Evolutionary conservation across 2,888 invertebrate genomes (phyloP).

Genomic region (Trichacis sp.): DNA sequence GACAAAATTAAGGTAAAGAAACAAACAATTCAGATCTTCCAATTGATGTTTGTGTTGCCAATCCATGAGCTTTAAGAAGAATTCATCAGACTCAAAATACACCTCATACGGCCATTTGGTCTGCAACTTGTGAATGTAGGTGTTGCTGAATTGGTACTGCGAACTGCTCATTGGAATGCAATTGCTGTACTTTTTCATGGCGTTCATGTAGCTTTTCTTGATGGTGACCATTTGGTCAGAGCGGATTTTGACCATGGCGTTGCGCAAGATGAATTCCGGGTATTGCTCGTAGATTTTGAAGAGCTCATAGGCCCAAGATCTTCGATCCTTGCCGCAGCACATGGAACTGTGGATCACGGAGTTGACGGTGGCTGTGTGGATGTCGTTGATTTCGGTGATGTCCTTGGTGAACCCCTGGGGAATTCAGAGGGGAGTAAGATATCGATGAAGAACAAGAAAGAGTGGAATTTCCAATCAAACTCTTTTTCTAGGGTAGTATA

Average conservation of each 20-base stretch:
- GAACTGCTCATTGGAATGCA: constrained; percentile 70
- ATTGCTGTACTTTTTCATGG: constrained; percentile 65
- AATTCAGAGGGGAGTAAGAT: background rate
- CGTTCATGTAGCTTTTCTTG: constrained; percentile 67
- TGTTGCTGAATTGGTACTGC: constrained; percentile 69
- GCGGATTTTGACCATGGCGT: constrained; percentile 74
- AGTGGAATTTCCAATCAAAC: no score
- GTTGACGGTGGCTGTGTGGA: constrained; percentile 72
- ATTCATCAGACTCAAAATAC: constrained; percentile 65
- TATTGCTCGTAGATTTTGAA: constrained; percentile 81
- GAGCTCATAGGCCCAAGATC: constrained; percentile 76
- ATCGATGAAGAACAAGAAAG: no score
- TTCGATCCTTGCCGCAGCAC: constrained; percentile 74
- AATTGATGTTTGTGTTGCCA: constrained; percentile 17
- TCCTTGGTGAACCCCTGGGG: constrained; percentile 62
- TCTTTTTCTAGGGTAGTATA: no score
- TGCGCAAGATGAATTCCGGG: constrained; percentile 75
- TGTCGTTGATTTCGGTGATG: constrained; percentile 69
- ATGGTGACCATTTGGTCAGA: constrained; percentile 74
- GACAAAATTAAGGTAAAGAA: no score
- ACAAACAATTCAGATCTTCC: no score
- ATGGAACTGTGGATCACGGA: constrained; percentile 77
- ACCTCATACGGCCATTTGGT: constrained; percentile 70
- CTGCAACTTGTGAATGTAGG: constrained; percentile 68
- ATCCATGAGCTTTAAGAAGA: constrained; percentile 50